A percentile compares a stretch with the other conserved stretches of the same genome.
phyloP scores from a whole-genome alignment of 2,113 vertebrate genomes.

The Promerops cafer region DNA sequence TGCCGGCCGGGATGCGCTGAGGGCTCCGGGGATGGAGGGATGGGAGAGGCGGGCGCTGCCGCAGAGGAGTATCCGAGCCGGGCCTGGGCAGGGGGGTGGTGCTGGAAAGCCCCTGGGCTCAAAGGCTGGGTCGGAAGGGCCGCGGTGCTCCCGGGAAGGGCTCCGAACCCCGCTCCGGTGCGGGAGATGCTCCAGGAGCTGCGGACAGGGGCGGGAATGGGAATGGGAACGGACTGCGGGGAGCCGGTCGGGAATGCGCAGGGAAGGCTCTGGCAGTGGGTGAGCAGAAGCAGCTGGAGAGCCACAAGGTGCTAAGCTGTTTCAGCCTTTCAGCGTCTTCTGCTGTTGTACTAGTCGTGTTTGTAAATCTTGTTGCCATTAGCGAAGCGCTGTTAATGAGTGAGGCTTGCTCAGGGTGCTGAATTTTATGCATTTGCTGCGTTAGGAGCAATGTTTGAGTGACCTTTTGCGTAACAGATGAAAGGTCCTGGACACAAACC shows the following conservation, averaged over 20 bases:
- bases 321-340: neutral
- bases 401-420: neutral
- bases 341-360: fast-evolving
- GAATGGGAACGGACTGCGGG: neutral
- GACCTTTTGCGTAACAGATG: fast-evolving
- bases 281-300: too few species aligned
- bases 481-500: fast-evolving
- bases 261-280: neutral
- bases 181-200: neutral
- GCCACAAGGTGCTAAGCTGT: fast-evolving
- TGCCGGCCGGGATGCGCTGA: neutral
- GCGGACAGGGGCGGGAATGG: neutral
- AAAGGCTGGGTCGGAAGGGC: neutral
- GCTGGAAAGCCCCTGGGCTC: neutral
- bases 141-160: neutral
- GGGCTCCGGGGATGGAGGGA: neutral
- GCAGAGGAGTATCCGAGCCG: neutral
- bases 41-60: neutral
- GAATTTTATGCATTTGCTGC: fast-evolving
- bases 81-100: neutral
- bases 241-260: neutral
- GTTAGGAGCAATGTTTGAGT: neutral
- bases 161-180: neutral
- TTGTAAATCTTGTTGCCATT: fast-evolving
- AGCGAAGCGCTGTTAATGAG: fast-evolving